Conservation (phyloP, 1,140 invertebrate genomes). For the Drusus annulatus region DNA sequence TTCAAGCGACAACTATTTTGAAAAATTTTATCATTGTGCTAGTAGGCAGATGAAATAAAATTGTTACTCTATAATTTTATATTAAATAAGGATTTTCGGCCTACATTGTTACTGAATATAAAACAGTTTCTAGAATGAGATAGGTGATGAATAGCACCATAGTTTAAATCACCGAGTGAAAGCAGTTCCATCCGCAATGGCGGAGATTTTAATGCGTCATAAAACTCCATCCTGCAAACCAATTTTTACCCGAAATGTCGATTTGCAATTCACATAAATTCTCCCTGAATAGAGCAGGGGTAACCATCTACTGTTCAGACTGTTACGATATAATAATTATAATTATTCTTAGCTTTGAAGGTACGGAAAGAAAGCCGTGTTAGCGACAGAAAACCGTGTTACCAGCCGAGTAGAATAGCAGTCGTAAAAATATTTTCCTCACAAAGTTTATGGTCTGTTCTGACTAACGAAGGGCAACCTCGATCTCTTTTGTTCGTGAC, state of each 20-base stretch:
- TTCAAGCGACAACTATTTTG: too few relatives aligned
- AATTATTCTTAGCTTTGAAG: not conserved
- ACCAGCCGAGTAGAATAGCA: not conserved
- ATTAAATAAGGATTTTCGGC: too few relatives aligned
- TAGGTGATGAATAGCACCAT: not conserved
- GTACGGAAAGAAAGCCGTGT: not conserved
- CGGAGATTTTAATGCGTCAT: constrained; percentile 26
- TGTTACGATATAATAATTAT: constrained; percentile 16
- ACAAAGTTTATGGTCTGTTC: constrained; percentile 32
- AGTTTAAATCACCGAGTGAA: not conserved
- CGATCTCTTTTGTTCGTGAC: constrained; percentile 17
- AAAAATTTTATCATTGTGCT: too few relatives aligned
- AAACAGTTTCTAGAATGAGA: not conserved
- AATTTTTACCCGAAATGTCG: constrained; percentile 28
- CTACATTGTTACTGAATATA: not conserved
- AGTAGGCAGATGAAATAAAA: too few relatives aligned
- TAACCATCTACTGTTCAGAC: not conserved
- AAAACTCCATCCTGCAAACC: constrained; percentile 8
- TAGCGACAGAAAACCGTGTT: not conserved
- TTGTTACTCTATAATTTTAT: too few relatives aligned
- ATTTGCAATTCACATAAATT: constrained; percentile 36
- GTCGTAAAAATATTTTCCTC: constrained; percentile 38
- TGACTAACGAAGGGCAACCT: constrained; percentile 29
- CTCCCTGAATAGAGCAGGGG: not conserved
- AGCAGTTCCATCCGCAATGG: not conserved